phyloP scores from a whole-genome alignment of 2,888 invertebrate species.

The Aquatica leii region DNA sequence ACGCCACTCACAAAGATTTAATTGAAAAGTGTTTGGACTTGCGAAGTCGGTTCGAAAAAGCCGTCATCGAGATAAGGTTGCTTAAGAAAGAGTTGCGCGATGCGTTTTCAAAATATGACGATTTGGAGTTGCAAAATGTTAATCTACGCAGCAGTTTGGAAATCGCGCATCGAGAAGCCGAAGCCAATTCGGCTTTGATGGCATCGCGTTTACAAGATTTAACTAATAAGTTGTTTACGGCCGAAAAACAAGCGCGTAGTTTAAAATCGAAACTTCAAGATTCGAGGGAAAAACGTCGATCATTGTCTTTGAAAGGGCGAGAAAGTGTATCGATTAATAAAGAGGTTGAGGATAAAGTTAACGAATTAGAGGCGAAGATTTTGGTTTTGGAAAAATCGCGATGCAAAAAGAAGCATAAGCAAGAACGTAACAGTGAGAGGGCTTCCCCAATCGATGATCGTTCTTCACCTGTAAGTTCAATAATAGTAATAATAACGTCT shows the following conservation, averaged over 20 bases:
- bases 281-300: conserved; percentile 79
- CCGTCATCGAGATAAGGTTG: conserved; percentile 82
- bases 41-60: conserved; percentile 79
- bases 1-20: conserved; percentile 77
- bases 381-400: conserved; percentile 68
- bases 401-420: conserved; percentile 60
- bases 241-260: conserved; percentile 82
- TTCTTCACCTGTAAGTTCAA: conserved; percentile 33
- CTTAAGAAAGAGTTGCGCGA: conserved; percentile 84
- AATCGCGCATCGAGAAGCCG: conserved; percentile 68
- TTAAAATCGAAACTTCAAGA: conserved; percentile 84
- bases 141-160: conserved; percentile 78
- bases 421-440: conserved; percentile 60
- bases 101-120: conserved; percentile 81
- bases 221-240: conserved; percentile 79
- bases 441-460: conserved; percentile 61
- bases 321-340: conserved; percentile 83
- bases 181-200: conserved; percentile 81
- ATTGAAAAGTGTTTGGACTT: conserved; percentile 84
- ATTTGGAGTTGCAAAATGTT: conserved; percentile 80
- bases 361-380: conserved; percentile 82
- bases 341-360: conserved; percentile 84
- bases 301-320: conserved; percentile 80
- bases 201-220: conserved; percentile 85
- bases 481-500: not conserved